Evolutionary conservation across 2,888 invertebrate genomes (phyloP), one percentile per base, ranked within the genome.

Genomic region (Polymixis flavicincta): DNA sequence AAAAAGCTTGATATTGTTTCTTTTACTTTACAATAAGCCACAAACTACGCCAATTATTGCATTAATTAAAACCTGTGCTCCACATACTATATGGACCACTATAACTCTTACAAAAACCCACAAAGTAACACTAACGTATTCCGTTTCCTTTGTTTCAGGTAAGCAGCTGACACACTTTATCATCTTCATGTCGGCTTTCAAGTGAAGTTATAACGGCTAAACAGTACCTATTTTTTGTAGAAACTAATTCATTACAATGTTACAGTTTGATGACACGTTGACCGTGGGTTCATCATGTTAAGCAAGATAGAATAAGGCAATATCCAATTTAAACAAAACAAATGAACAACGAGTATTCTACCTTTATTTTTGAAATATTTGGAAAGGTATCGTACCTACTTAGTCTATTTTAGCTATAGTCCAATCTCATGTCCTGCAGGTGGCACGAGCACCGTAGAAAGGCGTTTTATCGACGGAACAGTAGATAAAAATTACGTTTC

Each of bases 131-230:
- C 57, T 81, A 82, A 82, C 63, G 59, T 72, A 60, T 70, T 73
- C 64, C 32, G 13, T 76, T 80, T 65, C 42, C 72, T 83, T 83
- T 84, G 84, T 83, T 83, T 50, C 82, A 83, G 82, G 82, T 83
- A 84, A 83, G 81, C 70, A 64, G 66, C 74, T 81, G 84, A 55
- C 61, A 52, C 59, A 67, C 22, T 76, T 65, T 74, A 76, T 69
- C 60, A 67, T 74, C 42, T 52, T 82, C 72, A 69, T 19, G 64
- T 76, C 52, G 3, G 48, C 64, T 70, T 80, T 50, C 25, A 69
- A 77, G 55, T 37, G 69, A 65, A 74, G 68, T 60, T 69, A n/a
- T 25, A 6, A 73, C 60, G 25, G 5, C 22, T 1, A 45, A 48
- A 48, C 48, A 63, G 11, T n/a, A 8, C 2, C 0, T 7, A 37